Base-by-base conservation (phyloP, 2,888 invertebrate genomes). In the Latrodectus hesperus region DNA sequence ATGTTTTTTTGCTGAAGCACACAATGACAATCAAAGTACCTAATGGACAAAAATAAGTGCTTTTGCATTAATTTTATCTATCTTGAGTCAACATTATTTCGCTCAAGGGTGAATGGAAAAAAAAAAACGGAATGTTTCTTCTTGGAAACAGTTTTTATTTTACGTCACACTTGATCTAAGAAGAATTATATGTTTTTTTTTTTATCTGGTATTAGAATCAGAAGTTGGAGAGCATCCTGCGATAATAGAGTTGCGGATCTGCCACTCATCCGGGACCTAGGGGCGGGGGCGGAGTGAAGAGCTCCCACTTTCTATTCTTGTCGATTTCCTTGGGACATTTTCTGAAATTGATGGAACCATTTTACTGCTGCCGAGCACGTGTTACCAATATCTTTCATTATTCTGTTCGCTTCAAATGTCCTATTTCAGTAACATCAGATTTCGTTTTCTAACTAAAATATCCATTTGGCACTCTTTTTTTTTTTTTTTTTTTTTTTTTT, bases 251-350 rank as follows among this genome's bases (percentile, higher is more conserved):
- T 80, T 72, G 80, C 26, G 72, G 22, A 72, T 72, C 60, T 80
- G 72, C 72, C 80, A 80, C 51, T 80, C 80, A 80, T 16, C 9
- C 26, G 72, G 64, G 51, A n/a, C 17, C 64, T 70, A 55, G 1
- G 52, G 52, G 73, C 52, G 22, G 17, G 6, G 17, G 6, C 17
- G n/a, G 52, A 74, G 26, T 51, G 67, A 17, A 55, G 12, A 72
- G 52, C 71, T 71, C 68, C 70, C 80, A 51, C 49, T 64, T 80
- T 80, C 80, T n/a, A 72, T 80, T 80, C 80, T 26, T 71, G 71
- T 64, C 72, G 72, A 80, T 80, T 80, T 80, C 80, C 80, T 64
- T 64, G 80, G 80, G 80, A 80, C 80, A 80, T 80, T 80, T 64
- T 72, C 71, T 72, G 80, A 72, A 80, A 80, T 80, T 80, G 80